Evolutionary conservation across 2,113 vertebrate species (phyloP).

Genomic region (Tamias sibiricus): DNA sequence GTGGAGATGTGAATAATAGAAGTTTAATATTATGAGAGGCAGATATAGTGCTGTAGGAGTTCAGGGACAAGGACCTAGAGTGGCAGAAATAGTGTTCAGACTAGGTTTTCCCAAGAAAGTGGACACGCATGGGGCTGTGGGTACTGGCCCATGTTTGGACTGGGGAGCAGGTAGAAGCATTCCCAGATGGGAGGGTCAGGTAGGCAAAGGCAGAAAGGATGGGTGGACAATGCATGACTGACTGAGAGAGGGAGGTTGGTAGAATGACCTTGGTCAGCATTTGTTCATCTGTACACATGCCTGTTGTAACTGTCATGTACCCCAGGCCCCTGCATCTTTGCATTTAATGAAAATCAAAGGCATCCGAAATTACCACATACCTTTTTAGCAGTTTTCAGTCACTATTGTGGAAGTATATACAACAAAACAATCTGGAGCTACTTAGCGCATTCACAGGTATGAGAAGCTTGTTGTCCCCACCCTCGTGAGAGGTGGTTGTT

Average conservation of each 20-base stretch:
- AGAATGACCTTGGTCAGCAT: neutral
- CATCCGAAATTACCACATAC: neutral
- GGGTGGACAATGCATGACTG: neutral
- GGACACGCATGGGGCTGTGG: rapidly evolving
- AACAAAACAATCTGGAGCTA: neutral
- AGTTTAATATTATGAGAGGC: neutral
- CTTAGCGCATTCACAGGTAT: neutral
- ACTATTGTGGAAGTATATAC: neutral
- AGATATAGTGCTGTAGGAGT: neutral
- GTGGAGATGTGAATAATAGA: rapidly evolving
- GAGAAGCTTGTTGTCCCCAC: neutral
- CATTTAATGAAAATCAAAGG: neutral
- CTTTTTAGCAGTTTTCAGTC: neutral
- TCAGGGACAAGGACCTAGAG: neutral
- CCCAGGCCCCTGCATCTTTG: neutral
- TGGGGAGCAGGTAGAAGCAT: neutral
- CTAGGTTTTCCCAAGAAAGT: neutral
- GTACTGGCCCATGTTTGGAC: neutral
- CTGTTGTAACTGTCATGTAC: neutral
- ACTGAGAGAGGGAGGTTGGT: neutral
- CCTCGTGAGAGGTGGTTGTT: neutral
- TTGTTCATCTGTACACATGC: neutral
- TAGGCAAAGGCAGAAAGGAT: neutral
- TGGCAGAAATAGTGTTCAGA: neutral
- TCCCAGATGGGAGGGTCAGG: neutral